phyloP scores from a whole-genome alignment of 2,113 vertebrate genomes.

The Peromyscus californicus region DNA sequence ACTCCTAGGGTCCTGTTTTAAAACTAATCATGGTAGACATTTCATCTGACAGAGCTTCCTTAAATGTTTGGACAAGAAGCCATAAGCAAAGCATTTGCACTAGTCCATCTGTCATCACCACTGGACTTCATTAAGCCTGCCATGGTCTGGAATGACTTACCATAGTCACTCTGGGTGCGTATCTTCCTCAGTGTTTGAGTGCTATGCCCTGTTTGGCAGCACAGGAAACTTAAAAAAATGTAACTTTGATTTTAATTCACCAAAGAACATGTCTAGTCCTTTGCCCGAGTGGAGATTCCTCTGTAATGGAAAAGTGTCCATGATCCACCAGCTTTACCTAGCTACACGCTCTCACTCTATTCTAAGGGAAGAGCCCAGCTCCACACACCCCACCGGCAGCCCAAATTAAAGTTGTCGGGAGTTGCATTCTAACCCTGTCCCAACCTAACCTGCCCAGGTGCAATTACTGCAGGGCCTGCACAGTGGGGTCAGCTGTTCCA shows the following conservation, averaged over 20 bases:
- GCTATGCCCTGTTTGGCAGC: background rate
- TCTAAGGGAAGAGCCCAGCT: background rate
- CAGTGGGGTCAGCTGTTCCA: background rate
- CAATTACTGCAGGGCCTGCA: background rate
- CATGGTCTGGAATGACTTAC: background rate
- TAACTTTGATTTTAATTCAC: slow-evolving; percentile 39
- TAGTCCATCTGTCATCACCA: background rate
- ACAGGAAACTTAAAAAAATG: background rate
- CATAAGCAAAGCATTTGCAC: background rate
- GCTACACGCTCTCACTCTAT: background rate
- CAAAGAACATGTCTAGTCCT: background rate
- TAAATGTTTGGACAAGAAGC: background rate
- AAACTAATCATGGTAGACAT: background rate
- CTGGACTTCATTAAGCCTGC: background rate
- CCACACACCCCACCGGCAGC: background rate
- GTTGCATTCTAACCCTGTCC: background rate
- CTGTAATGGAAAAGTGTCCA: background rate
- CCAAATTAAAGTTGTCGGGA: slow-evolving; percentile 58
- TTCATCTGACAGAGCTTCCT: slow-evolving; percentile 30
- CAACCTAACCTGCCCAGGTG: background rate
- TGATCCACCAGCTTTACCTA: background rate
- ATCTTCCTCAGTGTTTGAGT: background rate
- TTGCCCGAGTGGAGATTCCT: background rate
- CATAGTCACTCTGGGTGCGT: background rate
- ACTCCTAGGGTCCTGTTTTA: slow-evolving; percentile 2